phyloP scores from a whole-genome alignment of 2,113 vertebrate species.

The Limnothrissa miodon region DNA sequence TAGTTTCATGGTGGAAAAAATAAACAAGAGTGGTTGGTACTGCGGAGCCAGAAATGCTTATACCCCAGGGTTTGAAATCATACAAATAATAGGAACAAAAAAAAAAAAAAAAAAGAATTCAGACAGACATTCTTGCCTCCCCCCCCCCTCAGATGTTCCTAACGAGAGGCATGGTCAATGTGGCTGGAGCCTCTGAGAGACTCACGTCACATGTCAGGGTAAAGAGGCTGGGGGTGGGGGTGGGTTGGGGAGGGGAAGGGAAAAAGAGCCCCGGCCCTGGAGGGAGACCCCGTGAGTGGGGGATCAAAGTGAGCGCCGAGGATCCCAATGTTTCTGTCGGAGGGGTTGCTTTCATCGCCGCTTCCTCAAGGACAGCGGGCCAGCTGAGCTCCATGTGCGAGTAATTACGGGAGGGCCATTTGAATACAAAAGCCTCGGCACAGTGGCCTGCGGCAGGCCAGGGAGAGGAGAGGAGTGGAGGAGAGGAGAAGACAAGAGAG shows the following conservation, averaged over 20 bases:
- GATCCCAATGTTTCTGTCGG: conserved; percentile 47
- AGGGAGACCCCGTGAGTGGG: conserved; percentile 57
- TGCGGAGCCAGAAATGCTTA: conserved; percentile 69
- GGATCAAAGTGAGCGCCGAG: conserved; percentile 58
- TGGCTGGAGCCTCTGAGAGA: conserved; percentile 65
- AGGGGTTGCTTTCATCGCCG: conserved; percentile 64
- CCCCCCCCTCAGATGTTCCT: conserved; percentile 23
- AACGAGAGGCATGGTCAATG: conserved; percentile 44
- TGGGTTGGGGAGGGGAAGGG: not conserved
- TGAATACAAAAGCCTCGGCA: conserved; percentile 71
- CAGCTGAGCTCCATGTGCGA: conserved; percentile 66
- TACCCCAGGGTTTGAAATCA: conserved; percentile 70
- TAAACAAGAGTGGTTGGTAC: conserved; percentile 71
- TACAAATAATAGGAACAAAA: conserved; percentile 73
- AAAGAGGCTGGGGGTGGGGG: conserved; percentile 9
- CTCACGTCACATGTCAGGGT: conserved; percentile 55
- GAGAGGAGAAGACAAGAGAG: not conserved
- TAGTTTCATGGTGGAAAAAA: conserved; percentile 76
- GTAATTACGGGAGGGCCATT: conserved; percentile 64
- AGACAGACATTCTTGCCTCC: not conserved
- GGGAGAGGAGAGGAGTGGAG: conserved; percentile 43
- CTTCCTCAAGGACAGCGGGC: conserved; percentile 59
- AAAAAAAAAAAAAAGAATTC: conserved; percentile 25
- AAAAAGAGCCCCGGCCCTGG: not conserved
- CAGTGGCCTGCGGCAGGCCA: conserved; percentile 46